Base-by-base conservation (phyloP, 2,888 invertebrate species). In the Patella caerulea region DNA sequence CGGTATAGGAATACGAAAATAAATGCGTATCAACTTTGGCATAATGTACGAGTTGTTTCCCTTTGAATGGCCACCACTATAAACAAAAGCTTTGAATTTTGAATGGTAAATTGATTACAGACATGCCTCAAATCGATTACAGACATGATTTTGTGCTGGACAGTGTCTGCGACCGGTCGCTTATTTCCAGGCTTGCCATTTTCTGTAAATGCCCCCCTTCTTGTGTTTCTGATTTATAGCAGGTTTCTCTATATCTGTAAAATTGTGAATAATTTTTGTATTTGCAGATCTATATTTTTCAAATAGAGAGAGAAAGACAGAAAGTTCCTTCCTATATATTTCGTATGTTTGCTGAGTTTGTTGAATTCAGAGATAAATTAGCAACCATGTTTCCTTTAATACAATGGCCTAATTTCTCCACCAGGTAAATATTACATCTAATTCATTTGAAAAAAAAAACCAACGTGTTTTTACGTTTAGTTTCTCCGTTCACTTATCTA, bases 281-380 rank as follows among this genome's bases (percentile, higher is more conserved):
- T 74, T 86, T 83, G 17, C 86, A 91, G 91, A 87, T 91, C 53
- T 92, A 90, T 82, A 90, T 91, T 55, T 80, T 92, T 19, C 94
- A 95, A 83, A 96, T 98, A 56, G 95, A 95, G 88, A 93, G 98
- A 76, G 96, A 95, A 86, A 95, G 95, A 72, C 96, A 97, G 90
- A 94, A 94, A n/a, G 96, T 97, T 90, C 95, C 96, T 0, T 95
- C 96, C 83, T 96, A 96, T 88, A 94, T 99, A 75, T 97, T 98
- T 91, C 95, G 99, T 80, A 96, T 97, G 0, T 99, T 98, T 92
- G 96, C 97, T 87, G 99, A 99, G 93, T 98, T 99, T 92, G 95
- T 96, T 17, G 99, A 99, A 92, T 95, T 99, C 78, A 96, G 98
- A 91, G 96, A 97, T 92, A 98, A 98, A 93, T 93, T 99, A 72